Evolutionary conservation across 2,888 invertebrate species (phyloP).

Genomic region (Erynnis tages): DNA sequence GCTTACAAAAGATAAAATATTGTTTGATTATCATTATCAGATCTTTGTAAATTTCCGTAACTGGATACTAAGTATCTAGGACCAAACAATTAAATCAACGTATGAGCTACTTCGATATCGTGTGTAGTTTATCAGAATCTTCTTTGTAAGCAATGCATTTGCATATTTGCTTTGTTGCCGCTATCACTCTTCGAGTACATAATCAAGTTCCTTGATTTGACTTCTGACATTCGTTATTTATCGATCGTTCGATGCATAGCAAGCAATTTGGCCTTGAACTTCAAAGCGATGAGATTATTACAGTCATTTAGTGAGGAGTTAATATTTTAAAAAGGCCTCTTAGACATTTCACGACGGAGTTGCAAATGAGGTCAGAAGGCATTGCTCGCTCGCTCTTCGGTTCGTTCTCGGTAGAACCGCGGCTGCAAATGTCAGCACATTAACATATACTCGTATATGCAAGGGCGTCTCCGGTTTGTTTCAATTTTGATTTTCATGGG

Average conservation of each 20-base stretch:
- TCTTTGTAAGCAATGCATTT: conserved; percentile 10
- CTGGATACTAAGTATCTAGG: conserved; percentile 22
- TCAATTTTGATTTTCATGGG: too few relatives aligned
- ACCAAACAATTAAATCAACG: conserved; percentile 8
- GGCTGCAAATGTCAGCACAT: conserved; percentile 60
- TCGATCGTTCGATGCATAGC: background rate
- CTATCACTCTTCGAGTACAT: conserved; percentile 3
- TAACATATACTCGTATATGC: conserved; percentile 47
- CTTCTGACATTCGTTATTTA: conserved; percentile 6
- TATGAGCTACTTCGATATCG: conserved; percentile 18
- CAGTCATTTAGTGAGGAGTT: conserved; percentile 23
- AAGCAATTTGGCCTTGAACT: conserved; percentile 27
- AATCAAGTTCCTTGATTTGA: conserved; percentile 9
- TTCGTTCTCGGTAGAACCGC: conserved; percentile 33
- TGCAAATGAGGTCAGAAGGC: conserved; percentile 49
- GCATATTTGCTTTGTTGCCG: conserved; percentile 18
- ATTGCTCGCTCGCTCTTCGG: conserved; percentile 40
- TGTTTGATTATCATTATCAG: conserved; percentile 34
- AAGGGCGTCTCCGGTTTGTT: conserved; percentile 51
- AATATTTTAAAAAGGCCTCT: conserved; percentile 37
- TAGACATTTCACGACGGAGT: conserved; percentile 54
- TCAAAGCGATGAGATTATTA: conserved; percentile 23
- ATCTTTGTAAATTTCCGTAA: conserved; percentile 36
- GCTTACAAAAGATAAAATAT: conserved; percentile 31
- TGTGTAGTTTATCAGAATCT: conserved; percentile 13